Percentiles rank a stretch among this genome's conserved stretches.
Conservation (phyloP, 2,888 invertebrate species). For the Drosophila neutralis region DNA sequence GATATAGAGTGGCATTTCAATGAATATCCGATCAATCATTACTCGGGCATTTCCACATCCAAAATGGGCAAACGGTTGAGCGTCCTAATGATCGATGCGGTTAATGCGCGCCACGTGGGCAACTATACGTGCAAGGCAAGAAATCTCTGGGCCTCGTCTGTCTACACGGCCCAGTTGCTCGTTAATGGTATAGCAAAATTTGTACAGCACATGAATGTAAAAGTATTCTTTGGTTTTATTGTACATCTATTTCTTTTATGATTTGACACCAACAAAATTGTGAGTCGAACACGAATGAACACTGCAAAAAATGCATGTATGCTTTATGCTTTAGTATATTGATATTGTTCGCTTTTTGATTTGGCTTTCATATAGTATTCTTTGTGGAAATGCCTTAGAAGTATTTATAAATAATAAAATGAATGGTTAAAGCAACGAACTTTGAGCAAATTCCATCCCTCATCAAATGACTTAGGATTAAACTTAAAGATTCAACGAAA, state of each 20-base stretch:
- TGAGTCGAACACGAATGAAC: constrained; percentile 37
- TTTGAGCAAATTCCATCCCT: not conserved
- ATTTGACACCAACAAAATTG: constrained; percentile 38
- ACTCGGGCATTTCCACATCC: constrained; percentile 83
- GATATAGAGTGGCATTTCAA: constrained; percentile 90
- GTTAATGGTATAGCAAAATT: constrained; percentile 87
- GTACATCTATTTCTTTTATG: constrained; percentile 23
- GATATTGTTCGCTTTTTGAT: constrained; percentile 34
- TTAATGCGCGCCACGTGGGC: constrained; percentile 89
- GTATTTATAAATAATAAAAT: not conserved
- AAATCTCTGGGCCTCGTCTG: constrained; percentile 88
- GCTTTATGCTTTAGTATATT: constrained; percentile 62
- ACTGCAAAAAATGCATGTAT: constrained; percentile 49
- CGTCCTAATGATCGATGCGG: constrained; percentile 88
- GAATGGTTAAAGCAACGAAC: constrained; percentile 35
- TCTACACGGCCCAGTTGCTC: constrained; percentile 87
- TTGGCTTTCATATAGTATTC: constrained; percentile 17
- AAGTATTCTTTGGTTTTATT: constrained; percentile 15
- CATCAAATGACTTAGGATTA: constrained; percentile 6
- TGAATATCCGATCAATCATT: constrained; percentile 84
- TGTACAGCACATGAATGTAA: constrained; percentile 59
- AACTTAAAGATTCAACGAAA: not conserved
- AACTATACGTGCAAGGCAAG: constrained; percentile 88
- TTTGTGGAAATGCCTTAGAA: constrained; percentile 1
- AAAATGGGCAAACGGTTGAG: constrained; percentile 87